Evolutionary conservation across 2,888 invertebrate genomes (phyloP).

Genomic region (Azorinus chamasolen): DNA sequence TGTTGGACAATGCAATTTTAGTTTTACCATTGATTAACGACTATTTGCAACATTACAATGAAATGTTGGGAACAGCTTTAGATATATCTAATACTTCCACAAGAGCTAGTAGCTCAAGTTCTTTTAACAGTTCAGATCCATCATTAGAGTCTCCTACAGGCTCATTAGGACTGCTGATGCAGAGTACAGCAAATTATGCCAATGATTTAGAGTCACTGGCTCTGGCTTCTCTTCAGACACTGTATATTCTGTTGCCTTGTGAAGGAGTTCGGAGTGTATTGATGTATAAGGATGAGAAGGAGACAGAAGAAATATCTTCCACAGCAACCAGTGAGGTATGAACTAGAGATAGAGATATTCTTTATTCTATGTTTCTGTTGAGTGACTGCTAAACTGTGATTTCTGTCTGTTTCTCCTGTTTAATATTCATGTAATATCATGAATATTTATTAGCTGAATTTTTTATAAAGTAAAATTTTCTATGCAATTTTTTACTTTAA

Average conservation of each 20-base stretch:
- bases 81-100: conserved; percentile 36
- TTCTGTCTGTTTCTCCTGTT: too few species aligned
- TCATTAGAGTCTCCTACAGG: conserved; percentile 74
- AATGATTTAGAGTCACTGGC: conserved; percentile 73
- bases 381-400: too few species aligned
- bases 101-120: conserved; percentile 50
- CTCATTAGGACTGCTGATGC: conserved; percentile 69
- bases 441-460: too few species aligned
- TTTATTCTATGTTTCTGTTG: too few species aligned
- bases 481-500: too few species aligned
- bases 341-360: too few species aligned
- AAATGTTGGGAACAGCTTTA: conserved; percentile 61
- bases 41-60: conserved; percentile 76
- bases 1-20: conserved; percentile 63
- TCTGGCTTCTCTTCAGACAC: conserved; percentile 63
- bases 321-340: conserved; percentile 1
- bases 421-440: too few species aligned
- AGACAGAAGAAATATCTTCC: background rate
- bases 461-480: too few species aligned
- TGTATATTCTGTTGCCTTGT: conserved; percentile 67
- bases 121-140: conserved; percentile 68
- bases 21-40: conserved; percentile 75
- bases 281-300: conserved; percentile 14
- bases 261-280: conserved; percentile 58
- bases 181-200: conserved; percentile 72